A percentile compares a stretch with the other conserved stretches of the same genome.
Conservation (phyloP, 2,113 vertebrate species). For the Machaerirhynchus nigripectus region DNA sequence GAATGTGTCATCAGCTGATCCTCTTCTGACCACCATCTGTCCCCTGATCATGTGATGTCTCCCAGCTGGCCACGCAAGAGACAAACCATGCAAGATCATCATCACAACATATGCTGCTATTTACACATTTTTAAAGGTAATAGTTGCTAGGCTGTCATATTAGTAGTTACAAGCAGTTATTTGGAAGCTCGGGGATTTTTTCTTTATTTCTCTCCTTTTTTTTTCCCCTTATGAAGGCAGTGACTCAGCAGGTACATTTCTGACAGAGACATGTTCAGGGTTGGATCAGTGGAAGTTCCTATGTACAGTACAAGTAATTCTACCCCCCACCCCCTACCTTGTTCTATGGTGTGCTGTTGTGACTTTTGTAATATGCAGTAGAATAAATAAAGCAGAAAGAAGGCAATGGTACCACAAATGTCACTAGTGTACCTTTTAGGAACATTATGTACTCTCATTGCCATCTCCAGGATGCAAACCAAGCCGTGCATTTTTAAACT, state of each 20-base stretch:
- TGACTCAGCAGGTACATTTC: conserved; percentile 56
- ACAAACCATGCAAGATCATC: conserved; percentile 52
- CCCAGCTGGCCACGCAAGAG: conserved; percentile 64
- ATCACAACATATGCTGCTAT: conserved; percentile 61
- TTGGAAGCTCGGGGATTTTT: not conserved
- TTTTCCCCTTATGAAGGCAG: not conserved
- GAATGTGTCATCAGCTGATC: conserved; percentile 62
- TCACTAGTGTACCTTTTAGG: not conserved
- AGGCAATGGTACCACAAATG: not conserved
- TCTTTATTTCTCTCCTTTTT: not conserved
- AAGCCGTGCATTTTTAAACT: conserved; percentile 32
- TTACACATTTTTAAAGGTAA: conserved; percentile 63
- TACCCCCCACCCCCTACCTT: not conserved
- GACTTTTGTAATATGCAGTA: not conserved
- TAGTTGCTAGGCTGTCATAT: conserved; percentile 46
- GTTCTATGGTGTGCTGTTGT: not conserved
- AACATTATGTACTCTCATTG: not conserved
- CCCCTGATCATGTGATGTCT: conserved; percentile 60
- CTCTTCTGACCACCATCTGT: conserved; percentile 70
- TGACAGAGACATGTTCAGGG: not conserved
- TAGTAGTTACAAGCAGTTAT: conserved; percentile 33
- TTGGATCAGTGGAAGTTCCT: not conserved
- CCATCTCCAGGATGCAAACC: conserved; percentile 43
- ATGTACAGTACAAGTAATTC: not conserved
- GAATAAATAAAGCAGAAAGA: not conserved